Conservation (phyloP, 2,113 vertebrate genomes). For the Oenanthe oenanthe region DNA sequence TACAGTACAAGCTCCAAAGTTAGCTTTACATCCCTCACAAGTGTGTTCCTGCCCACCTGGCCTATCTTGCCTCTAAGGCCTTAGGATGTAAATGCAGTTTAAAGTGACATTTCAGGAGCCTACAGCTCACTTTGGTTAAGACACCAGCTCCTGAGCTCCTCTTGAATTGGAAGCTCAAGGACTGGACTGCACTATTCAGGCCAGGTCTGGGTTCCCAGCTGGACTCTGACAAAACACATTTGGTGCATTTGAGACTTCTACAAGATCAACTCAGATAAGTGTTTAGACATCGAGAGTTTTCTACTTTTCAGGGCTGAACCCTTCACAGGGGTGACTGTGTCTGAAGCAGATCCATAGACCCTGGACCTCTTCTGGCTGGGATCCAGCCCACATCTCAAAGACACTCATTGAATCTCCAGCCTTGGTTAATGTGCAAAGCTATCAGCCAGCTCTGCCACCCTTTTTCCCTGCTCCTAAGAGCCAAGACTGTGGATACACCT, state of each 20-base stretch:
- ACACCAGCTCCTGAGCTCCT: background rate
- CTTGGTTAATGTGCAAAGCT: background rate
- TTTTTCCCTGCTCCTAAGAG: background rate
- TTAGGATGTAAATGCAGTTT: background rate
- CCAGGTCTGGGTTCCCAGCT: background rate
- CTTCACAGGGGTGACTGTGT: background rate
- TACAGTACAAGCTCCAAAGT: background rate
- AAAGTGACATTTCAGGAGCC: background rate
- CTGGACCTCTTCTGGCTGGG: background rate
- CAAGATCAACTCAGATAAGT: background rate
- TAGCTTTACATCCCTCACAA: background rate
- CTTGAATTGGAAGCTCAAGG: background rate
- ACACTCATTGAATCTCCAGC: background rate
- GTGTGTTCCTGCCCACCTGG: background rate
- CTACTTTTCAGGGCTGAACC: background rate
- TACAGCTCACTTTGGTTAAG: background rate
- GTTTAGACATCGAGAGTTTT: background rate
- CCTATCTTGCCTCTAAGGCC: background rate
- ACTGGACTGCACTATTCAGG: background rate
- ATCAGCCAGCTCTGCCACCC: background rate
- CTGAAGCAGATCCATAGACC: background rate
- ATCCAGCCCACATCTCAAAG: background rate
- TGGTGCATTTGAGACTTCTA: background rate
- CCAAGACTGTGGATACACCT: background rate
- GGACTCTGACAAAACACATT: background rate